A percentile compares a stretch with the other conserved stretches of the same genome.
Evolutionary conservation across 1,140 invertebrate species (phyloP).

Genomic region (Trachelipus rathkii): DNA sequence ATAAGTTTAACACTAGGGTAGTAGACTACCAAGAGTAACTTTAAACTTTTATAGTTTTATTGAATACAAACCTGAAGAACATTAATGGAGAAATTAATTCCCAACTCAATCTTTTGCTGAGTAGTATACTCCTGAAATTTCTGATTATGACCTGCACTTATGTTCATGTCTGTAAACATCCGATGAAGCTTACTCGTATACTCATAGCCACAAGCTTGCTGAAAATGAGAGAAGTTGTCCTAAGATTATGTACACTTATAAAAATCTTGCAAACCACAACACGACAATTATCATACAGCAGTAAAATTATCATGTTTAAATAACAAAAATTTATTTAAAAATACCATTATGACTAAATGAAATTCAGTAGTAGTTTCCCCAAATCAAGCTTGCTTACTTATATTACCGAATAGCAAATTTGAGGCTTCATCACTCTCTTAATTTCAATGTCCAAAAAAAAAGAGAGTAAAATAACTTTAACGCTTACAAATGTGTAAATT

Average conservation of each 20-base stretch:
- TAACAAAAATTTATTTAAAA: neutral
- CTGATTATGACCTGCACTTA: conserved; percentile 85
- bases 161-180: conserved; percentile 96
- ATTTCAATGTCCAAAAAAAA: too few relatives aligned
- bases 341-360: neutral
- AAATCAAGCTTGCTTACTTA: too few relatives aligned
- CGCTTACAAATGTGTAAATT: too few relatives aligned
- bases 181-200: conserved; percentile 97
- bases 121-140: conserved; percentile 76
- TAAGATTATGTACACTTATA: neutral
- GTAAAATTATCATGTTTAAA: too few relatives aligned
- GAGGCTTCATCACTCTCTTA: too few relatives aligned
- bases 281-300: too few relatives aligned
- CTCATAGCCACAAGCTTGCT: conserved; percentile 95
- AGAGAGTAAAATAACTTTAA: too few relatives aligned
- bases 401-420: too few relatives aligned
- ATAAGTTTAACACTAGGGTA: too few relatives aligned
- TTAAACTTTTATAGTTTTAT: too few relatives aligned
- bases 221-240: conserved; percentile 49
- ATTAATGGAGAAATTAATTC: conserved; percentile 71
- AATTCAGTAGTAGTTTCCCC: too few relatives aligned
- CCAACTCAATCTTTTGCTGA: conserved; percentile 65
- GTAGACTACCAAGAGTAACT: too few relatives aligned
- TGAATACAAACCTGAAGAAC: conserved; percentile 54
- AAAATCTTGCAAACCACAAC: neutral